phyloP scores from a whole-genome alignment of 2,888 invertebrate species.

The Steromphala cineraria region DNA sequence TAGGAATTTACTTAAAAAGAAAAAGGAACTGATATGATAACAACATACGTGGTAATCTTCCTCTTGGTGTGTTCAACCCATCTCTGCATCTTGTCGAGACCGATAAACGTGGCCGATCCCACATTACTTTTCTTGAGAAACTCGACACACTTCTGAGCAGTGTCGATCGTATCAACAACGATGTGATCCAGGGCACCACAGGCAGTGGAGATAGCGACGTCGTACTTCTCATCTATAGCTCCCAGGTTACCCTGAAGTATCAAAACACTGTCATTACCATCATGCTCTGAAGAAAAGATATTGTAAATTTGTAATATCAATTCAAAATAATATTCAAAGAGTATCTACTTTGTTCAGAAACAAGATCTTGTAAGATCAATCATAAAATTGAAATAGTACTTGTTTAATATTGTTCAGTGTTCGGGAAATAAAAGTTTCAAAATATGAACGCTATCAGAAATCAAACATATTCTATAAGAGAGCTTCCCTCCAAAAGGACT shows the following conservation, averaged over 20 bases:
- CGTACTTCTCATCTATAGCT: conserved; percentile 92
- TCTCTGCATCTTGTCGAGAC: conserved; percentile 84
- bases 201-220: conserved; percentile 96
- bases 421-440: too few relatives aligned
- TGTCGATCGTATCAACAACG: conserved; percentile 90
- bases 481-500: too few relatives aligned
- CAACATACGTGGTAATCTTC: conserved; percentile 70
- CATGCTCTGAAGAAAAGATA: background rate
- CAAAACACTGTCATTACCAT: background rate
- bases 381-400: too few relatives aligned
- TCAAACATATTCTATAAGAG: too few relatives aligned
- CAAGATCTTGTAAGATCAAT: too few relatives aligned
- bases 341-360: too few relatives aligned
- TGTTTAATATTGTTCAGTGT: too few relatives aligned
- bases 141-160: conserved; percentile 89
- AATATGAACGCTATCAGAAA: too few relatives aligned
- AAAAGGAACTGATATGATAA: background rate
- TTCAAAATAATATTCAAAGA: too few relatives aligned
- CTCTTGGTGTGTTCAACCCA: conserved; percentile 67
- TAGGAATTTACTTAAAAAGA: too few relatives aligned
- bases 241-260: conserved; percentile 91
- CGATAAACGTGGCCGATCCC: conserved; percentile 91
- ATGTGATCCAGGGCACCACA: conserved; percentile 91
- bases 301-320: background rate
- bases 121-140: conserved; percentile 86